phyloP scores from a whole-genome alignment of 1,140 invertebrate genomes.

The Drosophila lowei region DNA sequence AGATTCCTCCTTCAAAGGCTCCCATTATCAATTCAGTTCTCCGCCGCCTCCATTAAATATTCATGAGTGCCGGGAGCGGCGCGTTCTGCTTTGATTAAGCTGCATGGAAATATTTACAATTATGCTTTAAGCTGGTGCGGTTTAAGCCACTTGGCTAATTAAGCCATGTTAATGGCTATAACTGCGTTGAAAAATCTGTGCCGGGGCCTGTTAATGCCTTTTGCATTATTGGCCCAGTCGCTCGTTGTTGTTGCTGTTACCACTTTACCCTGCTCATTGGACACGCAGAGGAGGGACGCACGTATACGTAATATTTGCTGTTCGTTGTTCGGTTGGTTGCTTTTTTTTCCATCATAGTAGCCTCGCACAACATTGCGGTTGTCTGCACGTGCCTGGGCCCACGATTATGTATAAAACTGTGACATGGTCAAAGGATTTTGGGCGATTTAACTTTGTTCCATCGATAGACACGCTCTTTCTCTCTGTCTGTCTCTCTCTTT shows the following conservation, averaged over 20 bases:
- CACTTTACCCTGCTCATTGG: background rate
- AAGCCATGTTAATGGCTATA: constrained; percentile 69
- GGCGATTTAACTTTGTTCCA: constrained; percentile 62
- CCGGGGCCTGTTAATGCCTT: constrained; percentile 55
- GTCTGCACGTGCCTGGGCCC: constrained; percentile 58
- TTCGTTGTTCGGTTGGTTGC: constrained; percentile 5
- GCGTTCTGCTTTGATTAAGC: constrained; percentile 11
- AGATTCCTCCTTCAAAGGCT: too few relatives aligned
- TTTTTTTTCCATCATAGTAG: constrained; percentile 3
- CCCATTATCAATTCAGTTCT: too few relatives aligned
- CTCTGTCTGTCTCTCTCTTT: background rate
- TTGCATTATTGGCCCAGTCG: constrained; percentile 57
- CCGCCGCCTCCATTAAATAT: background rate
- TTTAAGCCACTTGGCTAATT: constrained; percentile 71
- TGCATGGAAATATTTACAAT: constrained; percentile 58
- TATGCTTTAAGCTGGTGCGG: constrained; percentile 59
- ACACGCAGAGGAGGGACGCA: constrained; percentile 34
- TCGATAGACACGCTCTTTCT: constrained; percentile 22
- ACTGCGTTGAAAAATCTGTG: constrained; percentile 52
- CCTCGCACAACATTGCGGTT: constrained; percentile 65
- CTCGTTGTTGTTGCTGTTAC: constrained; percentile 12
- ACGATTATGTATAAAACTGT: constrained; percentile 59
- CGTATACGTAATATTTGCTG: constrained; percentile 65
- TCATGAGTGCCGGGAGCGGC: background rate
- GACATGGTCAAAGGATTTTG: constrained; percentile 63